These are phyloP conservation scores for Ficedula albicollis DNA, from an alignment of 2,797 vertebrate genomes.

Conservation along the genomic window DNA sequence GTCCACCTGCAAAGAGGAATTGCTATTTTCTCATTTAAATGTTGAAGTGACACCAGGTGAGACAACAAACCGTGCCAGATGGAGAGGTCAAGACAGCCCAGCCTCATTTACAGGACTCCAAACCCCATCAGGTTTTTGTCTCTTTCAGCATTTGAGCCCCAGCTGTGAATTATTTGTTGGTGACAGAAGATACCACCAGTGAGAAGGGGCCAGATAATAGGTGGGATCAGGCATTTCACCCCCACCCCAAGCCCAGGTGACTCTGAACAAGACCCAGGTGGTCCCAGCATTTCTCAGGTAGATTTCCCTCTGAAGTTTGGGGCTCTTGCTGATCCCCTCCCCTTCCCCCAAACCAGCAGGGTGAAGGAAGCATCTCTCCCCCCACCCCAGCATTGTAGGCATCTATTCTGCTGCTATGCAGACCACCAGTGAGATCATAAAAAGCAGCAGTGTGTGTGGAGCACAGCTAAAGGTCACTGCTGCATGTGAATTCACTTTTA, in stretches of 20 bases:
- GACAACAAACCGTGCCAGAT: background rate
- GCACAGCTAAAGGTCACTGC: conserved; percentile 58
- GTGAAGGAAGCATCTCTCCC: background rate
- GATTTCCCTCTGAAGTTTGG: background rate
- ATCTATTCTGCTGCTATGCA: background rate
- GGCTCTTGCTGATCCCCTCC: background rate
- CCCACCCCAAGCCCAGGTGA: background rate
- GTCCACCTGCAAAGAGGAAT: background rate
- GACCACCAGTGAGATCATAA: background rate
- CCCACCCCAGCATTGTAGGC: background rate
- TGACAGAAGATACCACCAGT: background rate
- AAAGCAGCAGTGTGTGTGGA: background rate
- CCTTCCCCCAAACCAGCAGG: background rate
- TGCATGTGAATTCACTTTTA: conserved; percentile 44
- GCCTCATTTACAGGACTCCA: background rate
- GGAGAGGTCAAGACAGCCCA: background rate
- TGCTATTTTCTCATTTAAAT: background rate
- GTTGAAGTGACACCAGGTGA: background rate
- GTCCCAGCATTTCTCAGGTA: background rate
- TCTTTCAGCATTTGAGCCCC: fast-evolving
- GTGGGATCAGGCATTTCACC: background rate
- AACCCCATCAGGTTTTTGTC: background rate
- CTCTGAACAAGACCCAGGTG: background rate
- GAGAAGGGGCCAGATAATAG: background rate
- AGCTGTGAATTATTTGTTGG: background rate